phyloP scores from a whole-genome alignment of 2,888 invertebrate species.

The Tolmerus cingulatus region DNA sequence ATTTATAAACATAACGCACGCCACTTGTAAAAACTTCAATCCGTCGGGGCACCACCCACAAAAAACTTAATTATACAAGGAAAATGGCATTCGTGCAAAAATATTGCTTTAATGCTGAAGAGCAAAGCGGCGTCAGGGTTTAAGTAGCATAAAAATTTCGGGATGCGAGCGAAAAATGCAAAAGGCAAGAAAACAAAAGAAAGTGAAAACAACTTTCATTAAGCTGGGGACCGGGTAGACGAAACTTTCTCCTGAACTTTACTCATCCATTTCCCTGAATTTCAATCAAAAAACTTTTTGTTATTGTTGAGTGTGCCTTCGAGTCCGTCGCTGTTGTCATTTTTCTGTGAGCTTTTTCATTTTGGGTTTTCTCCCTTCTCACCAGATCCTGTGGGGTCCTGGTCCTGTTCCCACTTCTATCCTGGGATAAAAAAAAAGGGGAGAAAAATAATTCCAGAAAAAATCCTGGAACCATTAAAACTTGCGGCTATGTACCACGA shows the following conservation, averaged over 20 bases:
- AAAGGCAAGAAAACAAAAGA: background rate
- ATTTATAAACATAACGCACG: background rate
- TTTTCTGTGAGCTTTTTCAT: background rate
- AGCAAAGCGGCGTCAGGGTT: background rate
- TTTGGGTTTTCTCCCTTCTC: background rate
- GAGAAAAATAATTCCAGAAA: background rate
- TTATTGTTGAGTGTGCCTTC: conserved; percentile 9
- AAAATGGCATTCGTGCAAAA: background rate
- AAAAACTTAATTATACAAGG: background rate
- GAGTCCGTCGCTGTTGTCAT: background rate
- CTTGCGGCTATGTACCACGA: background rate
- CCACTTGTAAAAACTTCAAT: background rate
- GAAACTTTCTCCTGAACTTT: conserved; percentile 13
- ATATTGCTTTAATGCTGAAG: background rate
- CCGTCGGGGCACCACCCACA: background rate
- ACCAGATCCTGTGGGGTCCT: background rate
- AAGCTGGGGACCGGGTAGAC: background rate
- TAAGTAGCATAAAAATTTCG: background rate
- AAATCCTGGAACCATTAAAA: background rate
- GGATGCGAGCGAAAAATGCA: background rate
- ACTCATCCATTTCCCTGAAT: conserved; percentile 5
- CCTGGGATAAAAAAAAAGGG: background rate
- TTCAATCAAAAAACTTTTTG: conserved; percentile 11
- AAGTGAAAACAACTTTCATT: conserved; percentile 21
- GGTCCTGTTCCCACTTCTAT: background rate